Base-by-base conservation (phyloP, 2,888 invertebrate species). In the Chorisops tibialis region DNA sequence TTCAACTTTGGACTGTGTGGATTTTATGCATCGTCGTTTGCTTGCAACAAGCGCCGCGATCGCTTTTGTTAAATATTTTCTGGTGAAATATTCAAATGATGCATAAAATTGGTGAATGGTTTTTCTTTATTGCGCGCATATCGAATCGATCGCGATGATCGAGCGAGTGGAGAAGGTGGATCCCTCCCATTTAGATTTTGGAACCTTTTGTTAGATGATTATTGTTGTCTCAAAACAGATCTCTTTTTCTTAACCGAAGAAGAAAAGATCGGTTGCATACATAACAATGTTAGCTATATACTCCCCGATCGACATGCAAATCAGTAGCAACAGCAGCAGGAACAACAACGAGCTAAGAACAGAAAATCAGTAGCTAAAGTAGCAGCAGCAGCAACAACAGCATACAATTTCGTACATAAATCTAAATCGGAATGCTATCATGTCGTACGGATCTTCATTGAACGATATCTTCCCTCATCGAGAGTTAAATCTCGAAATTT, bases 401-500 rank as follows among this genome's bases (percentile, higher is more conserved):
- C 56, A 30, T 56, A 43, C 43, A 24, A 35, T 56, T 43, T 56
- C 43, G 11, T 43, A 56, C 30, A 56, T 56, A 56, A 56, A 56
- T 56, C 43, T 56, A 43, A 56, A 56, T 56, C 56, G 56, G 43
- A 43, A 56, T 56, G 24, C 56, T 56, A 56, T 56, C 56, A 56
- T 56, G 56, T 56, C 56, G 22, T 56, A 56, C 30, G 56, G 56
- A 56, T 56, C 56, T 35, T 45, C 24, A 35, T 43, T 9, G 56
- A 45, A 56, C 56, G 56, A 56, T 56, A 56, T 56, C 56, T 56
- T 56, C 56, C 56, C 43, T 56, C 56, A 56, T 56, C 56, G 56
- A 43, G 16, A 38, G 56, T 45, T 45, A 18, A 56, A 56, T 56
- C 56, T 16, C 41, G 30, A 69, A 71, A 72, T 73, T 72, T 73